Evolutionary conservation across 2,113 vertebrate genomes (phyloP), one percentile per base, ranked within the genome.

Genomic region (Halcyon senegalensis): DNA sequence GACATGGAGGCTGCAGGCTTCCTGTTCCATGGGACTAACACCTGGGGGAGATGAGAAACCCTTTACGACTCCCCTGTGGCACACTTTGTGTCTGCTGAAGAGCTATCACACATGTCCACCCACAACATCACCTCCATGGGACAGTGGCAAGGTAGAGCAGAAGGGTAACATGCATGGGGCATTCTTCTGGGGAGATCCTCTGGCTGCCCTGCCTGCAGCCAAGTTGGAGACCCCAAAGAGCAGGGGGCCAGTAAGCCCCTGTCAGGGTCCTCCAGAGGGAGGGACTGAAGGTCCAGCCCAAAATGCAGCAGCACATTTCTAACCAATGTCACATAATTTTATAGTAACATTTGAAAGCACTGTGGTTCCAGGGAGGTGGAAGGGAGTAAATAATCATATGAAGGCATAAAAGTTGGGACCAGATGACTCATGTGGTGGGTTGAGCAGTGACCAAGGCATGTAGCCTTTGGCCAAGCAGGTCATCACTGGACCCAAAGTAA

Each of bases 31-130:
- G 46, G 55, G 6, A 84, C 35, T 25, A 53, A 75, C 16, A 53
- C 19, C 8, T 44, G 17, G 24, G 35, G 35, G 19, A 7, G 35
- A 6, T 2, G n/a, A 74, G 92, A 30, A 75, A 41, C 7, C 8
- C 60, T 25, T 55, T 37, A 25, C 3, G 15, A 8, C 12, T 31
- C 6, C 33, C 21, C 50, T 1, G 1, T 0, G 2, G 24, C n/a
- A 41, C 28, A 5, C 2, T 53, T 24, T 16, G 33, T 35, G 30
- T 7, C 35, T 84, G 72, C 44, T 66, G 72, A 51, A 41, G 30
- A 51, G 44, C 63, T 30, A 8, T 41, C 51, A 24, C 64, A 10
- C 3, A 0, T 1, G 2, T 24, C 33, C 50, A 19, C 12, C 50
- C 10, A 4, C 28, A 76, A 16, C 69, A 19, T 18, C 44, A 18